Percentiles rank a stretch among this genome's conserved stretches.
Conservation (phyloP, 1,140 invertebrate genomes). For the Atta texana region DNA sequence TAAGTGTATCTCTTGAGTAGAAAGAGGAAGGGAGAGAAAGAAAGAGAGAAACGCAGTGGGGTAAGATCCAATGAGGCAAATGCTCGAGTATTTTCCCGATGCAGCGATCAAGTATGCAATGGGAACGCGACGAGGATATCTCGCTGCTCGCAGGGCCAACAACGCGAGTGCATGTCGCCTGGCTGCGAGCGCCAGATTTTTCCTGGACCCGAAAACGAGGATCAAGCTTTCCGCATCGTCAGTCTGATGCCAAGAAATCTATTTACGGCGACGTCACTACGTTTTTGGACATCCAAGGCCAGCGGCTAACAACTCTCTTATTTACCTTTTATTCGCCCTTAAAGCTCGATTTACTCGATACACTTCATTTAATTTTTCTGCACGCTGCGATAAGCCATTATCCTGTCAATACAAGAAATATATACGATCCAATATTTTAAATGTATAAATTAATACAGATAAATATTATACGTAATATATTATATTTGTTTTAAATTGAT, state of each 20-base stretch:
- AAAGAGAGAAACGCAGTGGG: not conserved
- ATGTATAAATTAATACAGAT: not conserved
- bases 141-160: conserved; percentile 51
- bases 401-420: not conserved
- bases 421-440: not conserved
- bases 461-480: not conserved
- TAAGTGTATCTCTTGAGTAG: not conserved
- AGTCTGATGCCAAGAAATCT: conserved; percentile 61
- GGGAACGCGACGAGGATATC: not conserved
- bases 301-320: conserved; percentile 59
- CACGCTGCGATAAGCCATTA: not conserved
- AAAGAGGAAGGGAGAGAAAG: not conserved
- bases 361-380: not conserved
- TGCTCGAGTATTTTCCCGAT: conserved; percentile 35
- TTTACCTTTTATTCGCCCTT: conserved; percentile 56
- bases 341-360: conserved; percentile 18
- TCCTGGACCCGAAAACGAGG: conserved; percentile 51
- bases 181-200: conserved; percentile 54
- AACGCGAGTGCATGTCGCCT: conserved; percentile 18
- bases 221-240: conserved; percentile 44
- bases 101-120: conserved; percentile 12
- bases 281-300: conserved; percentile 59
- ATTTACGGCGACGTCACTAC: conserved; percentile 50
- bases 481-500: not conserved
- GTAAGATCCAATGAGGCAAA: conserved; percentile 29